A percentile compares a stretch with the other conserved stretches of the same genome.
phyloP scores from a whole-genome alignment of 2,888 invertebrate species.

The Pandemis cinnamomeana region DNA sequence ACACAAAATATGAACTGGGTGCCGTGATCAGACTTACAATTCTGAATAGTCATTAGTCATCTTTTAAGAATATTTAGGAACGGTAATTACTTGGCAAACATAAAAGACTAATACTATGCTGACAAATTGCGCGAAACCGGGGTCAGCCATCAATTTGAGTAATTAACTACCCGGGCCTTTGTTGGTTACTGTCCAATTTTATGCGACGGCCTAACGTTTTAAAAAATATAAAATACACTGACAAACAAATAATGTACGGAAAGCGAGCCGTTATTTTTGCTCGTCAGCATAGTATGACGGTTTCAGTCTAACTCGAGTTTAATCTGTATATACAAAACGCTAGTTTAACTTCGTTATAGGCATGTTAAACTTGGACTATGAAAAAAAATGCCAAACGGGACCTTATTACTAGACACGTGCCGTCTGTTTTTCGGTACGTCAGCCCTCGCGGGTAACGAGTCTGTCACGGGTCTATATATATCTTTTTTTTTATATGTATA shows the following conservation, averaged over 20 bases:
- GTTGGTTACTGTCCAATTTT: slow-evolving; percentile 18
- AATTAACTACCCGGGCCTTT: slow-evolving; percentile 26
- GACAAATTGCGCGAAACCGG: slow-evolving; percentile 11
- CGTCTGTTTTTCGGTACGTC: too few relatives aligned
- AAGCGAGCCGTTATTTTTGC: too few relatives aligned
- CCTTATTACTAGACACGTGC: too few relatives aligned
- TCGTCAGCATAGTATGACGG: background rate
- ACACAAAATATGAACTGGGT: background rate
- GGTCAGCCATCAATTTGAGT: slow-evolving; percentile 25
- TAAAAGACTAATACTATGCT: slow-evolving; percentile 11
- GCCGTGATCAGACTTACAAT: background rate
- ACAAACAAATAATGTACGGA: background rate
- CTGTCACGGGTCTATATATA: too few relatives aligned
- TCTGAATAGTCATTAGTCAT: background rate
- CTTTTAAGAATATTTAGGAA: background rate
- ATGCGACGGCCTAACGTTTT: background rate
- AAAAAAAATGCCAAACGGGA: background rate
- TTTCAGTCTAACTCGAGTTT: background rate
- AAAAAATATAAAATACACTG: background rate
- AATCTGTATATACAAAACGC: background rate
- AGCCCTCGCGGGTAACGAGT: too few relatives aligned
- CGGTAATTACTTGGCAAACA: slow-evolving; percentile 10
- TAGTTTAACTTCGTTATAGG: background rate
- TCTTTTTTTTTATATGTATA: too few relatives aligned
- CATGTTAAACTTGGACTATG: background rate